Conservation (phyloP, 2,113 vertebrate genomes). For the Neodon shergylaensis region DNA sequence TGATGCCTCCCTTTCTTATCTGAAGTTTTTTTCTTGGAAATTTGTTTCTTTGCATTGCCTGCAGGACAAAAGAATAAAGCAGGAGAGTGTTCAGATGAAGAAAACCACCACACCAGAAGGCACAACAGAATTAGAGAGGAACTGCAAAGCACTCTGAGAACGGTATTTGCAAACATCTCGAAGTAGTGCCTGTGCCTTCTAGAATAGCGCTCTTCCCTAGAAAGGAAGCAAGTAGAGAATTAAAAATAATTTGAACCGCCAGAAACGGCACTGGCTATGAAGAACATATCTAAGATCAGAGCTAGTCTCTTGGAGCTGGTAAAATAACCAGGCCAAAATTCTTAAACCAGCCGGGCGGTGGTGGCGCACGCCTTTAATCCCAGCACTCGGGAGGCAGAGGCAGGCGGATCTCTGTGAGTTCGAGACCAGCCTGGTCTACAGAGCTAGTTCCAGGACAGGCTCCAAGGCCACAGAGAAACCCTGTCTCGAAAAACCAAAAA, state of each 20-base stretch:
- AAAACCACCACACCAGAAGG: background rate
- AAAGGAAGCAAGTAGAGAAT: background rate
- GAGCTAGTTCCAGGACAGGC: too few relatives aligned
- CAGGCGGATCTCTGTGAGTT: too few relatives aligned
- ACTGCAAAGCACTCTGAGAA: slow-evolving; percentile 5
- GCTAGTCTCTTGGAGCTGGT: background rate
- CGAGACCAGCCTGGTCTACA: too few relatives aligned
- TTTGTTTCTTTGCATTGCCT: slow-evolving; percentile 94
- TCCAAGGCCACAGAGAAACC: too few relatives aligned
- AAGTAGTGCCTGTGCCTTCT: background rate
- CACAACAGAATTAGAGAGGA: slow-evolving; percentile 42
- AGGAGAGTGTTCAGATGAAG: background rate
- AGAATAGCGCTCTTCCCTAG: background rate
- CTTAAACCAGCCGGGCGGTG: background rate
- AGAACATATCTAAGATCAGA: background rate
- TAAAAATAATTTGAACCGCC: slow-evolving; percentile 9
- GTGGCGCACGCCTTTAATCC: too few relatives aligned
- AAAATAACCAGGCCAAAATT: slow-evolving; percentile 37
- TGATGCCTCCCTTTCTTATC: slow-evolving; percentile 91
- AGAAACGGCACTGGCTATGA: background rate
- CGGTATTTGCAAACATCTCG: background rate
- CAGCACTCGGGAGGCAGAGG: too few relatives aligned
- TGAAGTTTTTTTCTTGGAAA: slow-evolving; percentile 91
- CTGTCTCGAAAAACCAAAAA: too few relatives aligned
- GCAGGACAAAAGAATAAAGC: slow-evolving; percentile 76